These are phyloP conservation scores for Nyctereutes procyonoides DNA, from an alignment of 2,113 vertebrate genomes.

Conservation along the genomic window DNA sequence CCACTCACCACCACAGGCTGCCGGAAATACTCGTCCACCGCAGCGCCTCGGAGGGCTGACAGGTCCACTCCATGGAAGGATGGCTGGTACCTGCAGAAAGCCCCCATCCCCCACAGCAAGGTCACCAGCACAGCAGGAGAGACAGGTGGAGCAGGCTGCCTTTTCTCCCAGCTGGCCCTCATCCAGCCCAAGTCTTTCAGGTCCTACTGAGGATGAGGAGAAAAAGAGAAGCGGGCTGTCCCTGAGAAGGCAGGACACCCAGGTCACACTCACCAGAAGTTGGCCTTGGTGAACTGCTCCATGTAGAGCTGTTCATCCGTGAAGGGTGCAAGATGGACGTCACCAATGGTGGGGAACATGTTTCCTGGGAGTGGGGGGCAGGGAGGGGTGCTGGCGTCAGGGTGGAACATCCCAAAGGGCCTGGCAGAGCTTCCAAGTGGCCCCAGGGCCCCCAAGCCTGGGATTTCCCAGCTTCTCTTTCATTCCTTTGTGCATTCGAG, in stretches of 20 bases:
- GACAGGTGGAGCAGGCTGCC: neutral
- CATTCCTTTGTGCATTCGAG: neutral
- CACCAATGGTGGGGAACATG: slow-evolving; percentile 98
- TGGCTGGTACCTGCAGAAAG: slow-evolving; percentile 93
- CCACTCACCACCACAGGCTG: slow-evolving; percentile 95
- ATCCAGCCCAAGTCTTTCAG: neutral
- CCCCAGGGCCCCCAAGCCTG: neutral
- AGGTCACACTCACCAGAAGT: slow-evolving; percentile 93
- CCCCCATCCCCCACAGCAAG: neutral
- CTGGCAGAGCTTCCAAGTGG: neutral
- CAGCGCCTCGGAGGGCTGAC: slow-evolving; percentile 94
- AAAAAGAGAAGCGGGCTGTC: neutral
- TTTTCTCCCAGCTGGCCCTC: slow-evolving; percentile 6
- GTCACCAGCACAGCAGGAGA: slow-evolving; percentile 45
- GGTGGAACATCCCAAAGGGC: neutral
- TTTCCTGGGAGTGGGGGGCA: slow-evolving; percentile 88
- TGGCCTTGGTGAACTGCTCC: slow-evolving; percentile 99
- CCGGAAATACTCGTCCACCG: slow-evolving; percentile 97
- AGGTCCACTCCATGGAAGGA: slow-evolving; percentile 98
- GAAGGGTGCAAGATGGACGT: slow-evolving; percentile 97
- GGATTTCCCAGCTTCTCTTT: neutral
- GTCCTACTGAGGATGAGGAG: neutral
- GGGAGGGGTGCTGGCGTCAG: slow-evolving; percentile 52
- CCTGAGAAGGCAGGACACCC: neutral
- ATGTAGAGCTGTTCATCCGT: slow-evolving; percentile 99